phyloP scores from a whole-genome alignment of 2,113 vertebrate genomes.

The Podarcis muralis region DNA sequence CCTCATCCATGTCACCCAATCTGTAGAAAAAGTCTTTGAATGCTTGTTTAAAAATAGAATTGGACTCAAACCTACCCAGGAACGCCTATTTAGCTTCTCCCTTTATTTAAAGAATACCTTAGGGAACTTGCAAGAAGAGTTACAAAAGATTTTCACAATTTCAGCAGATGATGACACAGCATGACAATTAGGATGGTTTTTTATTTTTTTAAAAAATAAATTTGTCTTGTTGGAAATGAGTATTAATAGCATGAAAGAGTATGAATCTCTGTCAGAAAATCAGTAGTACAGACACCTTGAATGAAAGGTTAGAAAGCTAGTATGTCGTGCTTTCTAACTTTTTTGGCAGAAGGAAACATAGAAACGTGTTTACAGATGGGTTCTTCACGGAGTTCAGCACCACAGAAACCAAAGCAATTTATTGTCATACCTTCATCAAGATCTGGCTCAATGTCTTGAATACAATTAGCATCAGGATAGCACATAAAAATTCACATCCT shows the following conservation, averaged over 20 bases:
- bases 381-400: conserved; percentile 33
- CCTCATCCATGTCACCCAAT: conserved; percentile 72
- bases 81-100: conserved; percentile 55
- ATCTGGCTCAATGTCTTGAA: neutral
- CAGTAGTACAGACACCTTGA: neutral
- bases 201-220: neutral
- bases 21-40: conserved; percentile 69
- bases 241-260: neutral
- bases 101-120: conserved; percentile 44
- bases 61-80: conserved; percentile 65
- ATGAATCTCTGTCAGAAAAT: neutral
- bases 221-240: conserved; percentile 5
- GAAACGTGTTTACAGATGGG: conserved; percentile 21
- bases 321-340: neutral
- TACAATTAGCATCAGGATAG: conserved; percentile 17
- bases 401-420: conserved; percentile 12
- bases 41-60: conserved; percentile 70
- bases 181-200: neutral
- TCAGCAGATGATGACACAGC: conserved; percentile 25
- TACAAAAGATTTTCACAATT: conserved; percentile 26
- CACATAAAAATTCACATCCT: neutral
- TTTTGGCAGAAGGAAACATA: conserved; percentile 5
- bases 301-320: fast-evolving
- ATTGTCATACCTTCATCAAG: conserved; percentile 27
- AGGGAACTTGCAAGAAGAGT: conserved; percentile 33